Evolutionary conservation across 2,113 vertebrate species (phyloP).

Genomic region (Lipotes vexillifer): DNA sequence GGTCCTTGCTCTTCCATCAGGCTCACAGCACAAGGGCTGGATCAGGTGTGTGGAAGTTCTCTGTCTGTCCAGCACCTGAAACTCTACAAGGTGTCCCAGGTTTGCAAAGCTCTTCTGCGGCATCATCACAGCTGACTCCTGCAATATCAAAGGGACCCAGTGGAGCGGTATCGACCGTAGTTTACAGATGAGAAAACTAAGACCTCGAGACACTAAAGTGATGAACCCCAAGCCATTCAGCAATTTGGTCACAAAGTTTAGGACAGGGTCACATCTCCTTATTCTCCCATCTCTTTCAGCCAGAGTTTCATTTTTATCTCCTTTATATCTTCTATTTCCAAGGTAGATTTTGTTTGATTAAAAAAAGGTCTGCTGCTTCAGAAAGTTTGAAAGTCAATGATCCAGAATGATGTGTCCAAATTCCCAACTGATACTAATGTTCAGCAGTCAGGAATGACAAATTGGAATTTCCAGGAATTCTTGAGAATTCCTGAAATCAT

Average conservation of each 20-base stretch:
- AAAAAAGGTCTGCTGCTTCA: not conserved
- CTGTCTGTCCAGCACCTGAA: not conserved
- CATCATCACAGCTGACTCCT: fast-evolving
- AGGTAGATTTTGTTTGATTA: not conserved
- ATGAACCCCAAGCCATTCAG: not conserved
- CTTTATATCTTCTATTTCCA: not conserved
- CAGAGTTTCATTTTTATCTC: not conserved
- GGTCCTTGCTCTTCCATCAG: not conserved
- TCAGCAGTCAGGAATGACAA: not conserved
- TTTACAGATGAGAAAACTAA: not conserved
- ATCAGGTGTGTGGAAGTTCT: not conserved
- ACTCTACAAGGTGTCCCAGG: not conserved
- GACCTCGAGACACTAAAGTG: not conserved
- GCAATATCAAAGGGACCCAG: not conserved
- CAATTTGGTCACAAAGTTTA: not conserved
- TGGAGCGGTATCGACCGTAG: too few species aligned
- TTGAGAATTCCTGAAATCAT: not conserved
- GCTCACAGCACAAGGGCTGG: not conserved
- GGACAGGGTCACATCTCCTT: not conserved
- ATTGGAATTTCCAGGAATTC: not conserved
- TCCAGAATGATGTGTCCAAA: not conserved
- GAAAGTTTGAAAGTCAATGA: not conserved
- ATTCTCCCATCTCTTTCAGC: not conserved
- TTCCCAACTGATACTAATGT: not conserved
- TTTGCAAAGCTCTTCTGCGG: not conserved